phyloP scores from a whole-genome alignment of 23 tunicate species.

The Botrylloides violaceus region DNA sequence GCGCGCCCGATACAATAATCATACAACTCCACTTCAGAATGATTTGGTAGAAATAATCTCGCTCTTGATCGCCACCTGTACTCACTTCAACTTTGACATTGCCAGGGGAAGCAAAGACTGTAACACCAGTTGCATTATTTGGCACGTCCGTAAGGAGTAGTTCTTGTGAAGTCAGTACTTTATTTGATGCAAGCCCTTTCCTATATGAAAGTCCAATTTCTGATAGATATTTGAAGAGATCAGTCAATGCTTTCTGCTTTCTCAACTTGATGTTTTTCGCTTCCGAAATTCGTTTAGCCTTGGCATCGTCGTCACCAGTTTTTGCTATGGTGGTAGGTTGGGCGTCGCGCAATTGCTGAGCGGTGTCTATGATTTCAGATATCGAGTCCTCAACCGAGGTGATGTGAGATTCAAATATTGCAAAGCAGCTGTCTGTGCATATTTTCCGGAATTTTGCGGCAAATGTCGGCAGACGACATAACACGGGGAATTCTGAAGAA shows the following conservation, averaged over 20 bases:
- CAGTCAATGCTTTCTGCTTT: constrained; percentile 65
- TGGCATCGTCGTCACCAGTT: constrained; percentile 37
- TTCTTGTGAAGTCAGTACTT: constrained; percentile 7
- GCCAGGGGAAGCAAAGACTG: neutral
- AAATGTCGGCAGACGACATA: neutral
- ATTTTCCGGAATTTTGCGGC: constrained; percentile 9
- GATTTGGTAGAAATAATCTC: neutral
- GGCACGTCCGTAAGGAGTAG: neutral
- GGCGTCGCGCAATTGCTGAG: constrained; percentile 26
- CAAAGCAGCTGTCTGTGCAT: constrained; percentile 20
- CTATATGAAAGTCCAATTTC: constrained; percentile 64
- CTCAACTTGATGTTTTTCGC: constrained; percentile 67
- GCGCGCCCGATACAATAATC: neutral
- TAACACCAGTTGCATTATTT: neutral
- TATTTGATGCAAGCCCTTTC: constrained; percentile 48
- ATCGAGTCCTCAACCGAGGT: neutral
- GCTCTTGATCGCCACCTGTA: neutral
- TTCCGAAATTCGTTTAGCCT: constrained; percentile 50
- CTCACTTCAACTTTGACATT: neutral
- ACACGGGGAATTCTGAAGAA: neutral
- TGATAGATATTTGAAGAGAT: constrained; percentile 52
- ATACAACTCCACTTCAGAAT: constrained; percentile 4
- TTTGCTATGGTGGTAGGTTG: constrained; percentile 29
- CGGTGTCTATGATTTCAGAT: constrained; percentile 45
- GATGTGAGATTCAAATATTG: neutral